Conservation (phyloP, 1,140 invertebrate genomes). For the Drosophila repletoides region DNA sequence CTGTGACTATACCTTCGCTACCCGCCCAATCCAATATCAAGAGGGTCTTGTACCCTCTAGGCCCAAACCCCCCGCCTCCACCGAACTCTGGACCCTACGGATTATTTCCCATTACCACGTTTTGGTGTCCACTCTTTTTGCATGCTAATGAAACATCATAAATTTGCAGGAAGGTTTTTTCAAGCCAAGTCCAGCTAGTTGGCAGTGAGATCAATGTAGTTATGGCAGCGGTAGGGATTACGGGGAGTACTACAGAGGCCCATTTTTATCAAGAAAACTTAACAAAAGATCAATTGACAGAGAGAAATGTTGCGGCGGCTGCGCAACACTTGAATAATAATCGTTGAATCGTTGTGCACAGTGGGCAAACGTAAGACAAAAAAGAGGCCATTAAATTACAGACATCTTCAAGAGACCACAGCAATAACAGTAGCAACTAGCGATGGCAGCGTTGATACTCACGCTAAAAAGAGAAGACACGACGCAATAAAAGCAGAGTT, state of each 20-base stretch:
- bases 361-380: background rate
- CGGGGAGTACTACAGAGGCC: slow-evolving; percentile 12
- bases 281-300: slow-evolving; percentile 63
- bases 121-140: slow-evolving; percentile 58
- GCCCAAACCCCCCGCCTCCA: background rate
- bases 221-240: background rate
- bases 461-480: too few relatives aligned
- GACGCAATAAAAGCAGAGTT: too few relatives aligned
- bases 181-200: slow-evolving; percentile 36
- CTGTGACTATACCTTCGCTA: too few relatives aligned
- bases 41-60: background rate
- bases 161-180: slow-evolving; percentile 39
- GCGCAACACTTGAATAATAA: slow-evolving; percentile 60
- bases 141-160: slow-evolving; percentile 74
- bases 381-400: slow-evolving; percentile 62
- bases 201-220: slow-evolving; percentile 17
- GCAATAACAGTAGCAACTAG: background rate
- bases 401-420: slow-evolving; percentile 38
- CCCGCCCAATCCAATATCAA: background rate
- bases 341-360: too few relatives aligned
- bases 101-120: slow-evolving; percentile 22
- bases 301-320: slow-evolving; percentile 59
- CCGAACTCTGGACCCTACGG: background rate
- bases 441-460: too few relatives aligned
- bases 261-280: slow-evolving; percentile 47